phyloP scores from a whole-genome alignment of 2,113 vertebrate genomes.

The Vimba vimba region DNA sequence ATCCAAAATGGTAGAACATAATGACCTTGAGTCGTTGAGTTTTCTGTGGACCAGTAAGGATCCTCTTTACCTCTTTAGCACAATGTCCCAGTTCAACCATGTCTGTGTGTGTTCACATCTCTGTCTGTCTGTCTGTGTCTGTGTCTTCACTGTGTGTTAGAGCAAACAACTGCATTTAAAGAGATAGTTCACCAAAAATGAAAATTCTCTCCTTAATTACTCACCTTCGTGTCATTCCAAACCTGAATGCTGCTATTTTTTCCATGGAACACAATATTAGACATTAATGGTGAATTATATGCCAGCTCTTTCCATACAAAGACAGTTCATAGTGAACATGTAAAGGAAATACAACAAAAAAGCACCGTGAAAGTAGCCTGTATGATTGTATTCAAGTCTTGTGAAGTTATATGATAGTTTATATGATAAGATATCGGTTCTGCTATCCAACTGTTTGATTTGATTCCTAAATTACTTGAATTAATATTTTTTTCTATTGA shows the following conservation, averaged over 20 bases:
- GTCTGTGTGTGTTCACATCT: slow-evolving; percentile 55
- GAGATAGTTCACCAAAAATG: not conserved
- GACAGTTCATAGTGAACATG: not conserved
- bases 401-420: not conserved
- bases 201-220: not conserved
- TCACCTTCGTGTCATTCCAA: not conserved
- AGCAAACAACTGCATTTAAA: slow-evolving; percentile 38
- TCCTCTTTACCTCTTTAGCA: slow-evolving; percentile 41
- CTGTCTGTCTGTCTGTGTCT: slow-evolving; percentile 47
- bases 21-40: slow-evolving; percentile 13
- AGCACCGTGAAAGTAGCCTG: not conserved
- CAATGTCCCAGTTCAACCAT: slow-evolving; percentile 50
- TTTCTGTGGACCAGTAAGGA: slow-evolving; percentile 58
- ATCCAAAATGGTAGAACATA: not conserved
- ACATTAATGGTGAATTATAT: not conserved
- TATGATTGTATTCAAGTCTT: not conserved
- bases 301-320: not conserved
- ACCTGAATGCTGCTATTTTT: not conserved
- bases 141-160: slow-evolving; percentile 52
- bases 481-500: not conserved
- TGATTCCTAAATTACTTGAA: not conserved
- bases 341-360: not conserved
- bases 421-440: not conserved
- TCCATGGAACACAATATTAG: not conserved
- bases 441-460: not conserved